Conservation (phyloP, 2,888 invertebrate genomes). For the Callinectes sapidus region DNA sequence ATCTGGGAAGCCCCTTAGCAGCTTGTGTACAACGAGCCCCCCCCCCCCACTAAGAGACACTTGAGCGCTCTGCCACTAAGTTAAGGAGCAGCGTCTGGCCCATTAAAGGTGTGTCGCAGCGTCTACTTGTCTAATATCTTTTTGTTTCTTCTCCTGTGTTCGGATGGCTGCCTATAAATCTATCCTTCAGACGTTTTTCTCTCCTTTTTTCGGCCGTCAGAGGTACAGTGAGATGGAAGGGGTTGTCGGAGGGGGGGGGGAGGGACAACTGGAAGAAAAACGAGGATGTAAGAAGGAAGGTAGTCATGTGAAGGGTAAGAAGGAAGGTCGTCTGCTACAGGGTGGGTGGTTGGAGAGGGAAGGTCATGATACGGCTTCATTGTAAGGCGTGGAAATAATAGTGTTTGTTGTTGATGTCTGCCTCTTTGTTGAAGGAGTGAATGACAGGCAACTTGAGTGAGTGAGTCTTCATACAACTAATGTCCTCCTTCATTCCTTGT, state of each 20-base stretch:
- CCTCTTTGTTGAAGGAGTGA: background rate
- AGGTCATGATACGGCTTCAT: background rate
- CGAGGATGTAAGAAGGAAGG: background rate
- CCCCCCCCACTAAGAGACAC: no score
- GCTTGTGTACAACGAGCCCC: no score
- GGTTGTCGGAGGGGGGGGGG: background rate
- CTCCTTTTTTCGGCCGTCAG: background rate
- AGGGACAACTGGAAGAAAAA: background rate
- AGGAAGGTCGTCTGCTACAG: background rate
- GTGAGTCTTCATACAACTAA: background rate
- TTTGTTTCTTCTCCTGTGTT: background rate
- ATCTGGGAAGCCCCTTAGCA: no score
- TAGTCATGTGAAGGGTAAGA: background rate
- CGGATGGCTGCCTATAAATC: background rate
- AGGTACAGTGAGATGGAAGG: background rate
- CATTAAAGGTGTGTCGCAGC: background rate
- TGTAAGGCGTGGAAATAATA: background rate
- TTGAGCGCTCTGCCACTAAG: no score
- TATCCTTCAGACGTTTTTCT: background rate
- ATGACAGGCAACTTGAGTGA: background rate
- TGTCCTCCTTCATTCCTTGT: constrained; percentile 17
- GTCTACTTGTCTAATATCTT: background rate
- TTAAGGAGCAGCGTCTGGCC: no score
- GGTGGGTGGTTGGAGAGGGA: no score
- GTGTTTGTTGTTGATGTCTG: background rate